Evolutionary conservation across 2,888 invertebrate genomes (phyloP).

Genomic region (Xanthia togata): DNA sequence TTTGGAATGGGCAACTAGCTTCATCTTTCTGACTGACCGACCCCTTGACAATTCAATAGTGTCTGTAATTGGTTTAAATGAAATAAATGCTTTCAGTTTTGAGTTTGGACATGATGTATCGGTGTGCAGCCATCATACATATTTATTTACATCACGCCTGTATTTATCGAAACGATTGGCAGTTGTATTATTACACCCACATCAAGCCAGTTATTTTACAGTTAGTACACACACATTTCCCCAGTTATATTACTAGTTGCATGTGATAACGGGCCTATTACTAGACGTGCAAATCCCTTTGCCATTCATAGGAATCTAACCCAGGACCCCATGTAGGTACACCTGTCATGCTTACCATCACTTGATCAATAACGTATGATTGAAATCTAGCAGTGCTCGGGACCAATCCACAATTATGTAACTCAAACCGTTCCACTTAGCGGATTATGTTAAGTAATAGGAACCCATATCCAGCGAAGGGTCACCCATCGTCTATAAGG

Average conservation of each 20-base stretch:
- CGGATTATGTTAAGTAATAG: slow-evolving; percentile 40
- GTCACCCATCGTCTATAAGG: slow-evolving; percentile 30
- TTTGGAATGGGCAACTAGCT: neutral
- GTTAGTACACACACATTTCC: too few relatives aligned
- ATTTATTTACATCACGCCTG: too few relatives aligned
- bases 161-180: neutral
- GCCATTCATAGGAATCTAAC: neutral
- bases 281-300: neutral
- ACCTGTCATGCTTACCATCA: neutral
- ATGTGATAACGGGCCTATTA: neutral
- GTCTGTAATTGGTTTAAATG: neutral
- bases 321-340: neutral
- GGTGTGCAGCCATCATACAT: neutral
- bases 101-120: neutral
- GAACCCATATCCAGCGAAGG: slow-evolving; percentile 22
- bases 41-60: neutral
- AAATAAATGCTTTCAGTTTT: neutral
- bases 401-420: neutral
- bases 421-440: slow-evolving; percentile 30
- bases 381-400: neutral
- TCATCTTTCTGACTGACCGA: neutral
- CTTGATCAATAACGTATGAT: neutral
- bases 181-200: neutral
- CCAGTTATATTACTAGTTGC: neutral
- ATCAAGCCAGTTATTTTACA: neutral